Evolutionary conservation across 37 sponge, comb jelly and placozoan genomes (phyloP).

Genomic region (Chondrosia reniformis): DNA sequence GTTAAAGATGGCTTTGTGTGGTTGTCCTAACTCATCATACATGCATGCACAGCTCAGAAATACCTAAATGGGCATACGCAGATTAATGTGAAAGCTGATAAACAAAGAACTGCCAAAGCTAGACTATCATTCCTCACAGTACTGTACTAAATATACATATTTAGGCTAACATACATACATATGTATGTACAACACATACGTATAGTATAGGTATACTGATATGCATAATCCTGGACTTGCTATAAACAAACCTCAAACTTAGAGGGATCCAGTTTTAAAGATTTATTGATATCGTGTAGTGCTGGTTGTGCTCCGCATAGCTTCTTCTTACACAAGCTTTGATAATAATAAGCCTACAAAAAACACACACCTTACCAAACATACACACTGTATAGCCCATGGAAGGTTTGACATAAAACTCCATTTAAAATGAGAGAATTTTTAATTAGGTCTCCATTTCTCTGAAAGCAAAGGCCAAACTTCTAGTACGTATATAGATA

Average conservation of each 20-base stretch:
- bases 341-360: constrained; percentile 74
- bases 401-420: too few species aligned
- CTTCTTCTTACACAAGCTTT: constrained; percentile 74
- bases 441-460: too few species aligned
- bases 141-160: not conserved
- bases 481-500: too few species aligned
- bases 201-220: not conserved
- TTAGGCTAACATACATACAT: not conserved
- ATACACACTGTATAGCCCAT: too few species aligned
- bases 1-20: constrained; percentile 89
- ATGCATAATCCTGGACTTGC: too few species aligned
- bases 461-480: too few species aligned
- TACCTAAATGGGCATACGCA: too few species aligned
- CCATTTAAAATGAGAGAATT: too few species aligned
- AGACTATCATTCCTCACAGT: not conserved
- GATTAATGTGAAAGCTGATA: too few species aligned
- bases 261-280: constrained; percentile 74
- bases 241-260: constrained; percentile 39
- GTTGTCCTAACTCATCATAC: constrained; percentile 64
- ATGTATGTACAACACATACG: not conserved
- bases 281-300: constrained; percentile 72
- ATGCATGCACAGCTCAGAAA: constrained; percentile 78
- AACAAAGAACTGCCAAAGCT: too few species aligned
- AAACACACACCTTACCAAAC: too few species aligned
- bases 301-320: constrained; percentile 29